phyloP scores from a whole-genome alignment of 2,888 invertebrate species.

The Pherbina coryleti region DNA sequence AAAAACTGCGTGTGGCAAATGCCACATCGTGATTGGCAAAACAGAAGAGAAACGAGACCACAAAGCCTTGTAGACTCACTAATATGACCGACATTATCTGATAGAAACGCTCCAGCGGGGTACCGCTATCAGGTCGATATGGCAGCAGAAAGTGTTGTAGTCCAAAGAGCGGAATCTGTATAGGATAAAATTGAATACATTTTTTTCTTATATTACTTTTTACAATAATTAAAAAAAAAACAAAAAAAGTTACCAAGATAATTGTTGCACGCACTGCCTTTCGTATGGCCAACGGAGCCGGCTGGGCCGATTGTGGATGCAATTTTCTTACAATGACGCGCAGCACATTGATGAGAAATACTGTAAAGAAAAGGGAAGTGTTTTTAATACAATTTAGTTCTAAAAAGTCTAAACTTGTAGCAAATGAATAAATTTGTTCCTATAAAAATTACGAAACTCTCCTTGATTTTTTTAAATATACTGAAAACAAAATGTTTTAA shows the following conservation, averaged over 20 bases:
- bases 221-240: not conserved
- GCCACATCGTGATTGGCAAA: slow-evolving; percentile 83
- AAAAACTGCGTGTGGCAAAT: slow-evolving; percentile 70
- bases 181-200: slow-evolving; percentile 10
- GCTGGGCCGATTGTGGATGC: slow-evolving; percentile 75
- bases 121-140: slow-evolving; percentile 74
- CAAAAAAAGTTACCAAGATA: slow-evolving; percentile 72
- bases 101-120: slow-evolving; percentile 74
- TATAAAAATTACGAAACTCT: no score
- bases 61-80: slow-evolving; percentile 81
- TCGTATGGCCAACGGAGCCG: slow-evolving; percentile 73
- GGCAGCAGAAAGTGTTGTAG: slow-evolving; percentile 80
- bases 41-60: slow-evolving; percentile 79
- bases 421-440: no score
- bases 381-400: no score
- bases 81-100: slow-evolving; percentile 77
- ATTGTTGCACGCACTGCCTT: slow-evolving; percentile 80
- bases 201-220: not conserved
- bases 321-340: slow-evolving; percentile 76
- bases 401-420: no score
- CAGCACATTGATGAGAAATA: slow-evolving; percentile 78
- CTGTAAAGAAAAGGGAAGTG: slow-evolving; percentile 62
- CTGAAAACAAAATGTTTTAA: no score
- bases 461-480: no score
- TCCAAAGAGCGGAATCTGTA: slow-evolving; percentile 79